These are phyloP conservation scores for Deilephila porcellus DNA, from an alignment of 2,888 invertebrate species.

Conservation along the genomic window DNA sequence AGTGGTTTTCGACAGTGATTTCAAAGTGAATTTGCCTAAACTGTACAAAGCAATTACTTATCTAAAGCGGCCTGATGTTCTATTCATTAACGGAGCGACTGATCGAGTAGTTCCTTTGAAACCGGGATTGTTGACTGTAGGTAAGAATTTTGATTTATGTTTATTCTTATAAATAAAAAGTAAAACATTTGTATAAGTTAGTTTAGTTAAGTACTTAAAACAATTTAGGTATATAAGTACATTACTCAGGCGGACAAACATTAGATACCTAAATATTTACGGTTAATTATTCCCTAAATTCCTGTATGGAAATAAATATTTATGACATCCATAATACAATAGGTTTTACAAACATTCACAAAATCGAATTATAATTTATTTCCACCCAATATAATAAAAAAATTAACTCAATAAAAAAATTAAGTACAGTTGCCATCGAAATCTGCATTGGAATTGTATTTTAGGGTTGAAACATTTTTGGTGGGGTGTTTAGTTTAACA, in stretches of 20 bases:
- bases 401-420: constrained; percentile 12
- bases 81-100: constrained; percentile 79
- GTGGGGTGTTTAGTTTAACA: neutral
- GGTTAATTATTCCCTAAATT: too few relatives aligned
- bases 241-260: too few relatives aligned
- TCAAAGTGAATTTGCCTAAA: constrained; percentile 78
- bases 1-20: constrained; percentile 84
- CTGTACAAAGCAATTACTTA: constrained; percentile 78
- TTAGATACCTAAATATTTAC: too few relatives aligned
- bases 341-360: neutral
- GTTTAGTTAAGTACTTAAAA: too few relatives aligned
- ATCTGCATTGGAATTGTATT: constrained; percentile 13
- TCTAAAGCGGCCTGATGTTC: constrained; percentile 76
- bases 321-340: neutral
- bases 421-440: constrained; percentile 2
- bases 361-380: neutral
- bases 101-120: constrained; percentile 70
- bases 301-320: too few relatives aligned
- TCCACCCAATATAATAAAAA: constrained; percentile 1
- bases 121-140: constrained; percentile 62
- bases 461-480: constrained; percentile 3
- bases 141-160: constrained; percentile 48
- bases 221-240: too few relatives aligned
- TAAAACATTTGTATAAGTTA: too few relatives aligned
- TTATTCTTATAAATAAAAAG: too few relatives aligned